A percentile compares a stretch with the other conserved stretches of the same genome.
Conservation (phyloP, 2,113 vertebrate genomes). For the Channa maculata region DNA sequence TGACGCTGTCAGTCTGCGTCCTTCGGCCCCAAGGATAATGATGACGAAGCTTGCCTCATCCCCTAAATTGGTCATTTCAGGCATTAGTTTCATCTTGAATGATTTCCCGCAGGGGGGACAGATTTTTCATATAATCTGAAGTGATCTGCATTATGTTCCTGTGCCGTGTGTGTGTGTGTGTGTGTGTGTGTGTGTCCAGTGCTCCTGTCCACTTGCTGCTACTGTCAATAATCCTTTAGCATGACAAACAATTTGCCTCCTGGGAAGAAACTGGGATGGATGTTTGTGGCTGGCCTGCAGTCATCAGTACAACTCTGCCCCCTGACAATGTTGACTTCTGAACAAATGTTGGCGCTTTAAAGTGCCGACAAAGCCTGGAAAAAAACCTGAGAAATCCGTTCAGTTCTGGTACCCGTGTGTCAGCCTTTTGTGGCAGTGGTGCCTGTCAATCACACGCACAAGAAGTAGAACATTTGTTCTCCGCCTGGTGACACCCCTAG, state of each 20-base stretch:
- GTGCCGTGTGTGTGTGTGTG: neutral
- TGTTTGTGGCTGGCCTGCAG: conserved; percentile 29
- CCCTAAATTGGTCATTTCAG: conserved; percentile 33
- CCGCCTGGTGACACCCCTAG: conserved; percentile 4
- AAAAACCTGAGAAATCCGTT: too few species aligned
- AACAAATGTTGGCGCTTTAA: neutral
- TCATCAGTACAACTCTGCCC: conserved; percentile 51
- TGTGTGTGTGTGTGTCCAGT: conserved; percentile 7
- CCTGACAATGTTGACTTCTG: conserved; percentile 11
- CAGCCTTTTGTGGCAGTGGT: neutral
- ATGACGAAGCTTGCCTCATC: conserved; percentile 5
- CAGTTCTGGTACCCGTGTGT: neutral
- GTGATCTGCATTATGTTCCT: conserved; percentile 30
- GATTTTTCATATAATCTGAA: conserved; percentile 37
- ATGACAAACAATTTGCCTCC: conserved; percentile 58
- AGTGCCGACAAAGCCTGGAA: neutral
- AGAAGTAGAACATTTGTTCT: conserved; percentile 51
- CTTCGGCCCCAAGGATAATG: conserved; percentile 4
- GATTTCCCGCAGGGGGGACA: conserved; percentile 8
- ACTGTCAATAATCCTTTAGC: conserved; percentile 51
- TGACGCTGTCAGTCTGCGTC: neutral
- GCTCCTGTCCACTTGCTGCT: conserved; percentile 22
- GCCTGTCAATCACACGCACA: conserved; percentile 61
- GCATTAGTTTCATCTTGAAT: conserved; percentile 27
- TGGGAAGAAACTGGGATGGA: conserved; percentile 25